These are phyloP conservation scores for Oceanites oceanicus DNA, from an alignment of 2,113 vertebrate genomes.

Conservation along the genomic window DNA sequence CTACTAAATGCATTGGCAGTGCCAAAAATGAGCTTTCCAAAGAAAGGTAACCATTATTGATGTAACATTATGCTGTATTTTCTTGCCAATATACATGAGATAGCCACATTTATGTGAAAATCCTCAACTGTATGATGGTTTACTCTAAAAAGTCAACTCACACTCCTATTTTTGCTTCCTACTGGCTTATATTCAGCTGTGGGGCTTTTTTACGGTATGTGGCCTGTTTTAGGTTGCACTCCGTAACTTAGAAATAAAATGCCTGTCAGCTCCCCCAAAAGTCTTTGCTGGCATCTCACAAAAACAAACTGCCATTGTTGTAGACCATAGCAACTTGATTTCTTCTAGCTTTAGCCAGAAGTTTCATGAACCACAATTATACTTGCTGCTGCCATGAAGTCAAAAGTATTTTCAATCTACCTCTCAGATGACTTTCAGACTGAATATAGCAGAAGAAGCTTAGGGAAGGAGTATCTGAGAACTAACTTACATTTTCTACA, in stretches of 20 bases:
- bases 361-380: constrained; percentile 70
- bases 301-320: constrained; percentile 62
- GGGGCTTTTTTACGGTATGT: constrained; percentile 14
- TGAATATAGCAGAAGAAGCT: not conserved
- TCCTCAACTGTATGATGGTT: not conserved
- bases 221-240: constrained; percentile 33
- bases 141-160: not conserved
- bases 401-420: constrained; percentile 51
- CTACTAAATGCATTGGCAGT: not conserved
- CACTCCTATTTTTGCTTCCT: not conserved
- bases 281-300: constrained; percentile 40
- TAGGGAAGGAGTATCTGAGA: constrained; percentile 4
- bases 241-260: constrained; percentile 26
- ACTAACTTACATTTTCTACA: not conserved
- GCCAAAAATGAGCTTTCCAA: not conserved
- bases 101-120: not conserved
- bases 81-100: not conserved
- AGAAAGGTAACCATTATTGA: not conserved
- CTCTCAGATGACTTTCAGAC: constrained; percentile 49
- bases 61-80: not conserved
- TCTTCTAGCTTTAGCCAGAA: constrained; percentile 48
- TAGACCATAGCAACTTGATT: constrained; percentile 56
- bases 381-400: constrained; percentile 56
- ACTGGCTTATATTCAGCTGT: not conserved
- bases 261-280: constrained; percentile 2